Evolutionary conservation across 2,797 vertebrate species (phyloP).

Genomic region (Agapornis canus): DNA sequence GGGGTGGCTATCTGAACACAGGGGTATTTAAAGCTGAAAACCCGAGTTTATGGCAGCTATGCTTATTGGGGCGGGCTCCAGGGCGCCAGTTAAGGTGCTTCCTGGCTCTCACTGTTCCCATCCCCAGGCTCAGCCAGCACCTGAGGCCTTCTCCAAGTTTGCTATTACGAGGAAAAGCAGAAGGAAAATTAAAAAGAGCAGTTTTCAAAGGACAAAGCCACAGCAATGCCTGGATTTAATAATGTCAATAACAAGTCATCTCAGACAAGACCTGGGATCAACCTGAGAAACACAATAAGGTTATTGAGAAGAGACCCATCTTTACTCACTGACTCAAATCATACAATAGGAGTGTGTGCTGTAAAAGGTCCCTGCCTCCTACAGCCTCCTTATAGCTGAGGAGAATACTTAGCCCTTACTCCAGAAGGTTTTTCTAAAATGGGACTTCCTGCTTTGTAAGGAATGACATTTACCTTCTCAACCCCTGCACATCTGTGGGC

Average conservation of each 20-base stretch:
- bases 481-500: background rate
- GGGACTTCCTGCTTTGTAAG: background rate
- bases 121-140: background rate
- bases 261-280: background rate
- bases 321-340: background rate
- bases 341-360: fast-evolving
- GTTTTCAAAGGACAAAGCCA: background rate
- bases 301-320: background rate
- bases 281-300: background rate
- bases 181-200: background rate
- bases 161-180: background rate
- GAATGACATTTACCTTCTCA: background rate
- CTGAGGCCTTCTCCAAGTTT: background rate
- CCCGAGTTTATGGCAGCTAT: background rate
- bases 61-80: background rate
- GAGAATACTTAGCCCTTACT: background rate
- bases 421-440: background rate
- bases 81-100: background rate
- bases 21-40: background rate
- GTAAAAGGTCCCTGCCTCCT: background rate
- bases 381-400: background rate
- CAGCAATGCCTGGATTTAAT: background rate
- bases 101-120: background rate
- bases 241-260: background rate
- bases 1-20: background rate